Conservation (phyloP, 2,888 invertebrate genomes). For the Melitaea athalia region DNA sequence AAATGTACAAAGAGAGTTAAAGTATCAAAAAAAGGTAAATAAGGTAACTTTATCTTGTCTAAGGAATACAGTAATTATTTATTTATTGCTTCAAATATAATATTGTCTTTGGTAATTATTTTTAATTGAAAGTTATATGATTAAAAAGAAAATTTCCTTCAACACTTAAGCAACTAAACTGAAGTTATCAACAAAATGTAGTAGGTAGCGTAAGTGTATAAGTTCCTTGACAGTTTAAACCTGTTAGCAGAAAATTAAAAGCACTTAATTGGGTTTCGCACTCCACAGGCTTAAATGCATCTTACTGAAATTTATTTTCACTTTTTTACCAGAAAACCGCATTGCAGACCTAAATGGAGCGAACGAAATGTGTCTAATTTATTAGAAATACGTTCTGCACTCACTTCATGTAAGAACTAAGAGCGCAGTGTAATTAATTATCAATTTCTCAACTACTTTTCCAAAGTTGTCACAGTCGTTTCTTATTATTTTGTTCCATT, state of each 20-base stretch:
- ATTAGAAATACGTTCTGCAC: conserved; percentile 12
- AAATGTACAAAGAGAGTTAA: too few species aligned
- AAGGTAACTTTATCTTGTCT: too few species aligned
- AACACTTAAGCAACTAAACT: not conserved
- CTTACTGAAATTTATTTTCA: not conserved
- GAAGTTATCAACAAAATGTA: not conserved
- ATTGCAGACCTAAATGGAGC: not conserved
- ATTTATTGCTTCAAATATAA: too few species aligned
- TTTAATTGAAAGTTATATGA: not conserved
- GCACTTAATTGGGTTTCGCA: not conserved
- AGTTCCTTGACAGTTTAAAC: conserved; percentile 2
- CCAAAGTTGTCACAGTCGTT: conserved; percentile 6
- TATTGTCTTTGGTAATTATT: too few species aligned
- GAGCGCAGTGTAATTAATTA: conserved; percentile 17
- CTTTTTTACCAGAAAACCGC: not conserved
- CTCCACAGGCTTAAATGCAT: not conserved
- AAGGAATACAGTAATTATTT: too few species aligned
- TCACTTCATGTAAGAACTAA: conserved; percentile 9
- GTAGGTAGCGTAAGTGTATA: not conserved
- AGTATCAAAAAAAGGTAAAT: too few species aligned
- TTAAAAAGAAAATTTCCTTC: not conserved
- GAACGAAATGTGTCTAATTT: conserved; percentile 8
- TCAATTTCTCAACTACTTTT: conserved; percentile 9
- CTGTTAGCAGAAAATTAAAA: conserved; percentile 2
- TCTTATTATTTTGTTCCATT: conserved; percentile 5